These are phyloP conservation scores for Gambusia yucatana DNA, from an alignment of 2,797 vertebrate genomes.

Conservation along the genomic window DNA sequence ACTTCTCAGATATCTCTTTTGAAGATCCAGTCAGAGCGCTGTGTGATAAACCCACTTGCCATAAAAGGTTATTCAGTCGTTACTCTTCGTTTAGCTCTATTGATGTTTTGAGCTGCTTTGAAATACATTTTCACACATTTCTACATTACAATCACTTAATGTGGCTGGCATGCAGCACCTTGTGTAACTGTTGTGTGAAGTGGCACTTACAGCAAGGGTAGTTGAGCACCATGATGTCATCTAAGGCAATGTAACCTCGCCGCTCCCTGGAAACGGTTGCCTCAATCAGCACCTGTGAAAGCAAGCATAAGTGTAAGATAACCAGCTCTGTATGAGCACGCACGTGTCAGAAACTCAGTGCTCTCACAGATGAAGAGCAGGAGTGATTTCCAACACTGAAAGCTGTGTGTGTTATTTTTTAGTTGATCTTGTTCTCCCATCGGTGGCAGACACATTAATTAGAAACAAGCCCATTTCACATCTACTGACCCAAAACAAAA, in stretches of 20 bases:
- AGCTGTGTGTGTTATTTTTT: conserved; percentile 6
- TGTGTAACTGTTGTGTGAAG: conserved; percentile 52
- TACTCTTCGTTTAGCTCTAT: conserved; percentile 50
- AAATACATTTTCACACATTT: conserved; percentile 34
- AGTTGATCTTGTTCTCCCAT: conserved; percentile 28
- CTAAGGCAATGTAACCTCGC: conserved; percentile 92
- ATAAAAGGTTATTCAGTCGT: conserved; percentile 56
- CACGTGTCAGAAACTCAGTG: conserved; percentile 25
- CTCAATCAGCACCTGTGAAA: conserved; percentile 92
- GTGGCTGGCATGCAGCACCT: conserved; percentile 23
- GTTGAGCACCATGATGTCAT: conserved; percentile 95
- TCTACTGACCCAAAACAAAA: conserved; percentile 65
- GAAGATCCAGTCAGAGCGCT: not conserved
- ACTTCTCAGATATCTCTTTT: not conserved
- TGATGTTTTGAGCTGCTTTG: conserved; percentile 40
- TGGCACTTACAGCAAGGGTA: conserved; percentile 96
- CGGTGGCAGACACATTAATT: conserved; percentile 58
- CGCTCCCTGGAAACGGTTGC: conserved; percentile 89
- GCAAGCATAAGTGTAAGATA: conserved; percentile 36
- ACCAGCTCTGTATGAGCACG: conserved; percentile 35
- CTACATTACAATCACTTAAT: conserved; percentile 15
- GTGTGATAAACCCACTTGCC: not conserved
- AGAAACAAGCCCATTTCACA: conserved; percentile 49
- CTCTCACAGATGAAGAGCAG: conserved; percentile 31
- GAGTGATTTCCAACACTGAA: conserved; percentile 28